Base-by-base conservation (phyloP, 1,140 invertebrate species). In the Cydia splendana region DNA sequence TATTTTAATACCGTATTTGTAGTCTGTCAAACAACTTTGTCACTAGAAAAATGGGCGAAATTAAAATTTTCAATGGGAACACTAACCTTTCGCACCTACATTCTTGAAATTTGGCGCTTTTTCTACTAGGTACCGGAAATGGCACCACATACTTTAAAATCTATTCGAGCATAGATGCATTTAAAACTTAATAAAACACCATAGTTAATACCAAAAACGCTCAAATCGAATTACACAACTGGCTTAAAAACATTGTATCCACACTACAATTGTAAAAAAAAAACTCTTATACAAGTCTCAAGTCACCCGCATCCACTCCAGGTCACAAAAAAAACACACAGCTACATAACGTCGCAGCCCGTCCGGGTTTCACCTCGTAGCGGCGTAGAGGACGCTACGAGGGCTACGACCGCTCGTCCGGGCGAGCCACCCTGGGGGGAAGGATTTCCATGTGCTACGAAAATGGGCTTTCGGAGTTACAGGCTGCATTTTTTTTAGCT, bases 321-420 rank as follows among this genome's bases (percentile, higher is more conserved):
- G 15, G 9, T 20, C 57, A 62, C n/a, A 62, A 62, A 20, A 62
- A 20, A 62, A 20, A 62, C 9, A 53, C n/a, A 7, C 12, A 53
- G 51, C 51, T 53, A n/a, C 24, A 6, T 13, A 24, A 42, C 12
- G 12, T 18, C 67, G 38, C 38, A 30, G 28, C 38, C 15, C 6
- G 12, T 71, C 67, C 28, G 38, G 28, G 38, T 18, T n/a, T 48
- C 42, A 74, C 42, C 57, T 62, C 45, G 73, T 74, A 51, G 73
- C 24, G 57, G 5, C 67, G 67, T 45, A 71, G 67, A 71, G 67
- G 67, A 4, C 34, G 67, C 34, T 42, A 42, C 67, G 67, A 10
- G 34, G 45, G 15, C 48, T 53, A 53, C 73, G 45, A 53, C 73
- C 73, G 15, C 20, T 2, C 73, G 45, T 28, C 42, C 73, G 48